These are phyloP conservation scores for Cassiopea andromeda DNA, from an alignment of 30 jellyfish, hydroid and myxozoan genomes.

Conservation along the genomic window DNA sequence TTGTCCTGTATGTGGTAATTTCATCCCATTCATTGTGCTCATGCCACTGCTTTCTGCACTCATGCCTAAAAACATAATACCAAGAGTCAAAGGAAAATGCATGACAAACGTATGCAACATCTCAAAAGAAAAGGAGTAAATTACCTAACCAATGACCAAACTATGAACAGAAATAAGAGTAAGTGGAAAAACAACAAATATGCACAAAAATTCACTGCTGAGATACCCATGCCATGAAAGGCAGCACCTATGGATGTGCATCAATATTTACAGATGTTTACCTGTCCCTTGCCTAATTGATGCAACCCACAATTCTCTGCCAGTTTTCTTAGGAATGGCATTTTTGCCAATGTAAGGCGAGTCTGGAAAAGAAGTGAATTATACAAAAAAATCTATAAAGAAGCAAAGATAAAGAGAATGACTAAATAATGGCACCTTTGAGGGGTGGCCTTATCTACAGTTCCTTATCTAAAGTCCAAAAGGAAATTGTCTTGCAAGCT, in stretches of 20 bases:
- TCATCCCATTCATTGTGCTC: constrained; percentile 78
- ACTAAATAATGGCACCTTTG: too few species aligned
- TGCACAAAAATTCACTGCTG: too few species aligned
- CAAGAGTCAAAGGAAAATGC: background rate
- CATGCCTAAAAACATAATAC: constrained; percentile 47
- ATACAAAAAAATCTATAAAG: background rate
- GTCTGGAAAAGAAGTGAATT: constrained; percentile 6
- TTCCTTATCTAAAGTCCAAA: too few species aligned
- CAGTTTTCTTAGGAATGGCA: constrained; percentile 75
- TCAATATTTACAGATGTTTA: background rate
- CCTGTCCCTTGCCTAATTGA: constrained; percentile 94
- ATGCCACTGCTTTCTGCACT: constrained; percentile 90
- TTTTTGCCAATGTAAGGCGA: constrained; percentile 65
- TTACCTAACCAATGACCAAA: too few species aligned
- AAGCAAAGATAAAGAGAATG: too few species aligned
- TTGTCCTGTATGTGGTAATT: constrained; percentile 51
- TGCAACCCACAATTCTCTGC: constrained; percentile 95
- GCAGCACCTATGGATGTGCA: background rate
- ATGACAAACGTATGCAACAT: background rate
- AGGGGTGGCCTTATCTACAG: too few species aligned
- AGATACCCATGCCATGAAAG: too few species aligned
- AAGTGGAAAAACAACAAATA: too few species aligned
- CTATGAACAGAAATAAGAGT: too few species aligned
- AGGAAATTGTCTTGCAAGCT: too few species aligned
- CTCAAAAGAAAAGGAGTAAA: too few species aligned